Evolutionary conservation across 2,113 vertebrate species (phyloP), one percentile per base, ranked within the genome.

Genomic region (Myodes glareolus): DNA sequence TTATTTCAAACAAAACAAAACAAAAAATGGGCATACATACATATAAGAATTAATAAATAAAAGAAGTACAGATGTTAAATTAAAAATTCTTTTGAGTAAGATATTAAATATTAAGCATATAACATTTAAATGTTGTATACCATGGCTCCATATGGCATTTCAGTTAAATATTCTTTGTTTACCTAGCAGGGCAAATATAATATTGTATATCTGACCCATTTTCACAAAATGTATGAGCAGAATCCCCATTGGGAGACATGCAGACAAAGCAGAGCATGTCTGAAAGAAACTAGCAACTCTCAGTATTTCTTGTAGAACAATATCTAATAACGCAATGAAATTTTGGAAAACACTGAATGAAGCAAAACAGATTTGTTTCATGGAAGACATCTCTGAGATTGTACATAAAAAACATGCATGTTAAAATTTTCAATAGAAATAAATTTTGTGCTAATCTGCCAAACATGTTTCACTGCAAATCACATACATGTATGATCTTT

Each of bases 51-150:
- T 36, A 39, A 39, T 73, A 39, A 21, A 23, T 68, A 72, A 70
- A n/a, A 70, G 0, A 36, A 72, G n/a, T 73, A 73, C n/a, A 73
- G 19, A n/a, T 23, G 3, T n/a, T 39, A 42, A 75, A 75, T 75
- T 73, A 39, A 73, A 75, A 76, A 6, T 45, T 5, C 3, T 77
- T 80, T 58, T 89, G 50, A 85, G 23, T 29, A 67, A 95, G 16
- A 82, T 92, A 10, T 27, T 91, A 61, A 96, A 73, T 80, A 80
- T 33, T 80, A 50, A 80, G 16, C 52, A 91, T 75, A 76, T 92
- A 94, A 67, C 67, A 47, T 77, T 86, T 81, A 94, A 89, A 27
- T 95, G 31, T 95, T 45, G 33, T 5, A 63, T 50, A 17, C 4
- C 55, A 39, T 36, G 42, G 2, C 33, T 68, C n/a, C 52, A 86